phyloP scores from a whole-genome alignment of 2,888 invertebrate genomes.

The Acrobasis suavella region DNA sequence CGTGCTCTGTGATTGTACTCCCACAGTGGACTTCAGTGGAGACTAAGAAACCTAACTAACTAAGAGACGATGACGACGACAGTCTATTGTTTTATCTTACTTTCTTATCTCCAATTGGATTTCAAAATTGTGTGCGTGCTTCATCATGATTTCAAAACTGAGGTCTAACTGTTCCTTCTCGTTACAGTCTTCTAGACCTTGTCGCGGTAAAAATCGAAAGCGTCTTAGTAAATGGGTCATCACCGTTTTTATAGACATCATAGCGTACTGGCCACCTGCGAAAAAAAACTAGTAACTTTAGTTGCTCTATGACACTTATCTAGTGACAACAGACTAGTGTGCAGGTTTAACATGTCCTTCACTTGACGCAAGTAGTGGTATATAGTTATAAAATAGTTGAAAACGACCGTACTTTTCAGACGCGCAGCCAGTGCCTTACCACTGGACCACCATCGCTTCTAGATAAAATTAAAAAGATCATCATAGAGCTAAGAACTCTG shows the following conservation, averaged over 20 bases:
- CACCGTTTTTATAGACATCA: slow-evolving; percentile 9
- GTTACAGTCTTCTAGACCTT: no score
- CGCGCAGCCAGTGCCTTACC: no score
- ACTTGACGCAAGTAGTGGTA: neutral
- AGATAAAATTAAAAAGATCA: neutral
- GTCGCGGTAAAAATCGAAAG: neutral
- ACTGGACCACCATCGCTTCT: no score
- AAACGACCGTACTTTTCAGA: no score
- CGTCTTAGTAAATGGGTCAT: neutral
- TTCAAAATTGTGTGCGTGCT: slow-evolving; percentile 6
- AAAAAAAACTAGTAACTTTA: slow-evolving; percentile 8
- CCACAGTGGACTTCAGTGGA: no score
- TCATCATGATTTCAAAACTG: slow-evolving; percentile 12
- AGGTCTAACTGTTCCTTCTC: neutral
- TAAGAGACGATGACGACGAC: no score
- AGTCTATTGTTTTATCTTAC: neutral
- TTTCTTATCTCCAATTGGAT: neutral
- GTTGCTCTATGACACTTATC: no score
- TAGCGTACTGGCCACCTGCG: slow-evolving; percentile 6
- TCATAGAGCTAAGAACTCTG: neutral
- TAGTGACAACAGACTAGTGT: no score
- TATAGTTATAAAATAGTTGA: no score
- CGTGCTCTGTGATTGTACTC: no score
- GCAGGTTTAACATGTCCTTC: no score
- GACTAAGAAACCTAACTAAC: no score